Base-by-base conservation (phyloP, 1,140 invertebrate genomes). In the Listronotus oregonensis region DNA sequence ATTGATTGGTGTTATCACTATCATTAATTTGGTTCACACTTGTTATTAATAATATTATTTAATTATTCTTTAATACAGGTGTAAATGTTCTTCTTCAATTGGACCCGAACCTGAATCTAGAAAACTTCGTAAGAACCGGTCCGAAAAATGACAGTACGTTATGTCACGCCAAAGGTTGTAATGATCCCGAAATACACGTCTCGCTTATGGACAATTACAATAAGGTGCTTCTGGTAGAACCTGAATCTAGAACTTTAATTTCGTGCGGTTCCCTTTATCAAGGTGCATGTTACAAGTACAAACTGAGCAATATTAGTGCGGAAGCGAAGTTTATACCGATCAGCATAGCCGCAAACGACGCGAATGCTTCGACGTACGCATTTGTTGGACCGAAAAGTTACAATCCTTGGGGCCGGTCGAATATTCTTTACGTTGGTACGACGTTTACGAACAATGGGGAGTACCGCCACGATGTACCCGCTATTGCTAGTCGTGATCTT, bases 361-460 rank as follows among this genome's bases (percentile, higher is more conserved):
- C 93, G 62, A 85, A 86, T 63, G 92, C 95, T 0, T 95, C 95
- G 0, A 97, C 95, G 0, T 95, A 91, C 72, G 95, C 95, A 1
- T 98, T 97, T 76, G 94, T 98, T 51, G 95, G 95, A 0, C 95
- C 95, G 0, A 90, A 95, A 67, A 86, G 89, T 49, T 94, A 95
- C 73, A 86, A 87, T 69, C 82, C 85, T 0, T 92, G 89, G 88
- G 85, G 87, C 47, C 80, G 84, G 31, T 86, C 86, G 2, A 91
- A 93, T 77, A 91, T 97, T 17, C 80, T 98, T 0, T 98, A 98
- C 81, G 93, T 98, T 6, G 95, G 94, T 3, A 95, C 94, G 3
- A 97, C 95, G 1, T 96, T 96, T 75, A 97, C 94, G 0, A 93
- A 92, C 71, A 90, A 90, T 68, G 95, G 94, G 7, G 91, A 95